Percentiles rank a stretch among this genome's conserved stretches.
Conservation (phyloP, 2,888 invertebrate genomes). For the Liopterus haemorrhoidalis region DNA sequence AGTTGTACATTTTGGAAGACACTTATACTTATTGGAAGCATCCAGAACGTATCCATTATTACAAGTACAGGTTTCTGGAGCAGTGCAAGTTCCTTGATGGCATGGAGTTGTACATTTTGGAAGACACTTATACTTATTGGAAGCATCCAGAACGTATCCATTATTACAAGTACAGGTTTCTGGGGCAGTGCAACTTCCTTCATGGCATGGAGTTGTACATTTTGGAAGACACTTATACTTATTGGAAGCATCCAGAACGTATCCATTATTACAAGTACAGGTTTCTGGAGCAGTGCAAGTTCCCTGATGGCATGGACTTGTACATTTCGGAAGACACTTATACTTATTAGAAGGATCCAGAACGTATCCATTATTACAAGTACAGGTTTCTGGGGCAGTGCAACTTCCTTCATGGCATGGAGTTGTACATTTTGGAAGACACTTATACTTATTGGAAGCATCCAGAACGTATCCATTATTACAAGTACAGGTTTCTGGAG, state of each 20-base stretch:
- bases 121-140: slow-evolving; percentile 18
- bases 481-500: slow-evolving; percentile 44
- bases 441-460: slow-evolving; percentile 33
- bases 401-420: slow-evolving; percentile 17
- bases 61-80: slow-evolving; percentile 49
- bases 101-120: slow-evolving; percentile 25
- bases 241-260: slow-evolving; percentile 17
- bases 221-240: slow-evolving; percentile 24
- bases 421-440: slow-evolving; percentile 26
- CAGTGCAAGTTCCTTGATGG: slow-evolving; percentile 46
- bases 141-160: slow-evolving; percentile 21
- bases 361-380: slow-evolving; percentile 44
- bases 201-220: slow-evolving; percentile 22
- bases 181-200: slow-evolving; percentile 40
- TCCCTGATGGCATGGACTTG: too few species aligned
- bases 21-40: slow-evolving; percentile 22
- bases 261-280: slow-evolving; percentile 47
- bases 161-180: slow-evolving; percentile 28
- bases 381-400: slow-evolving; percentile 31
- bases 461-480: slow-evolving; percentile 28
- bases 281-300: too few species aligned
- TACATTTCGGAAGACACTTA: too few species aligned
- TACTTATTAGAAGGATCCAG: slow-evolving; percentile 23
- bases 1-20: slow-evolving; percentile 23
- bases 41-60: slow-evolving; percentile 39